A percentile compares a stretch with the other conserved stretches of the same genome.
Evolutionary conservation across 2,888 invertebrate genomes (phyloP).

Genomic region (Tipula unca): DNA sequence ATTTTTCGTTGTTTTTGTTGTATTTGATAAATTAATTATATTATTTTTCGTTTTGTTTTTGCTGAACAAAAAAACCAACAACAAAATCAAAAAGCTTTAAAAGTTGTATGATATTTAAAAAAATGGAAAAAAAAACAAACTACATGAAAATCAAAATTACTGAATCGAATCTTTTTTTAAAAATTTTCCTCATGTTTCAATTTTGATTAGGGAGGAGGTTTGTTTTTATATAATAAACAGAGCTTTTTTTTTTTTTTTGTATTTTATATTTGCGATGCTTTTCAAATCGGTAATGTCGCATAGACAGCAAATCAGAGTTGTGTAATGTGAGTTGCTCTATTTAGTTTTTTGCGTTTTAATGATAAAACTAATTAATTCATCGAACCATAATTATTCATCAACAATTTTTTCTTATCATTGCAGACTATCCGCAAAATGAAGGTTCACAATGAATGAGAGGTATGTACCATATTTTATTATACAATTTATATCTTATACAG

Average conservation of each 20-base stretch:
- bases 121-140: background rate
- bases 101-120: background rate
- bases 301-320: background rate
- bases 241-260: background rate
- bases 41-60: background rate
- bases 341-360: background rate
- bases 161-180: background rate
- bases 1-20: background rate
- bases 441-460: background rate
- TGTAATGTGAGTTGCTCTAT: background rate
- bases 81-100: background rate
- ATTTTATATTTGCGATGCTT: background rate
- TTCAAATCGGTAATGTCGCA: background rate
- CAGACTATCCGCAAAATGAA: background rate
- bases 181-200: background rate
- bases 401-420: background rate
- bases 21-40: slow-evolving; percentile 14
- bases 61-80: background rate
- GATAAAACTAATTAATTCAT: background rate
- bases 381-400: background rate
- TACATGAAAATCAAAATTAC: background rate
- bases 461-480: background rate
- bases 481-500: background rate
- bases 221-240: background rate
- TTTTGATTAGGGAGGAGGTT: background rate